A percentile compares a stretch with the other conserved stretches of the same genome.
These are phyloP conservation scores for Prunella strophiata DNA, from an alignment of 2,797 vertebrate species.

Conservation along the genomic window DNA sequence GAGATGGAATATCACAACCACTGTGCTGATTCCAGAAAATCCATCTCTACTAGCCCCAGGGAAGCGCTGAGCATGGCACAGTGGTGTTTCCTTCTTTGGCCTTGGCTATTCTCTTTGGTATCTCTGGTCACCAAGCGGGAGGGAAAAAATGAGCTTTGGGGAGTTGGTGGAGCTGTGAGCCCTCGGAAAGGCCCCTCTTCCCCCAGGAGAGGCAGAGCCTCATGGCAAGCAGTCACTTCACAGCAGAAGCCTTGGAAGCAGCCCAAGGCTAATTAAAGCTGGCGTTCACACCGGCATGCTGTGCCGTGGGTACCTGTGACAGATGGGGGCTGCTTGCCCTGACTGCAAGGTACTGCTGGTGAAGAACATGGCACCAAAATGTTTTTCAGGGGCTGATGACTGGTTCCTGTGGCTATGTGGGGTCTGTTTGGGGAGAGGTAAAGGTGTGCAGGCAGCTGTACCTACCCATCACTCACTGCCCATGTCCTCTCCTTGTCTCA, in stretches of 20 bases:
- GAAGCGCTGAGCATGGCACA: background rate
- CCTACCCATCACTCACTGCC: background rate
- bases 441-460: too few relatives aligned
- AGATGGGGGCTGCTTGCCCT: background rate
- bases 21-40: background rate
- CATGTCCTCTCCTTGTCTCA: background rate
- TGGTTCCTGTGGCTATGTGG: background rate
- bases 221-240: background rate
- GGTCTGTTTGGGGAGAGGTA: background rate
- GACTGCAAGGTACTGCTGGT: background rate
- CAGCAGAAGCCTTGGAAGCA: slow-evolving; percentile 41
- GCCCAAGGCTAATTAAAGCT: slow-evolving; percentile 25
- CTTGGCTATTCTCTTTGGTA: background rate
- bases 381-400: background rate
- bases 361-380: background rate
- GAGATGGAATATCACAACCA: background rate
- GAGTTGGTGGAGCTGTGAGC: background rate
- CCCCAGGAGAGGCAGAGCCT: background rate
- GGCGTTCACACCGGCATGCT: accelerated
- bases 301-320: slow-evolving; percentile 21
- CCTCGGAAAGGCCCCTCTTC: background rate
- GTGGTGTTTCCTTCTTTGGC: background rate
- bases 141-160: background rate
- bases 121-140: background rate
- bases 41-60: background rate